Evolutionary conservation across 2,113 vertebrate genomes (phyloP).

Genomic region (Prunella fulvescens): DNA sequence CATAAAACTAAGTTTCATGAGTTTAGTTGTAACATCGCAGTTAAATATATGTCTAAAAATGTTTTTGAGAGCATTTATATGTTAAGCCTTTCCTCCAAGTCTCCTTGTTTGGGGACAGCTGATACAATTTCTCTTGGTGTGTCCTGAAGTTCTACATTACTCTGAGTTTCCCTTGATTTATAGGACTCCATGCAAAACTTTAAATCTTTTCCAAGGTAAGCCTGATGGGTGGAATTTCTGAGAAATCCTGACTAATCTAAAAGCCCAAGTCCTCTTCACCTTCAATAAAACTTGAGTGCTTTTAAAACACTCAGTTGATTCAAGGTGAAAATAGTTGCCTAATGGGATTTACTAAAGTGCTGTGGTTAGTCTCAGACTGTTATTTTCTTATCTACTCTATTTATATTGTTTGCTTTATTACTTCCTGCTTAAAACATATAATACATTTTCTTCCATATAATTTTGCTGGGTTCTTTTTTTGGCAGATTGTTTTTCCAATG

Average conservation of each 20-base stretch:
- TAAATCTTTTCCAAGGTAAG: background rate
- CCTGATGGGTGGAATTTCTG: background rate
- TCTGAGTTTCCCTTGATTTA: background rate
- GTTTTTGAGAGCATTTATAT: background rate
- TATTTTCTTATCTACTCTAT: background rate
- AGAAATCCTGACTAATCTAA: conserved; percentile 10
- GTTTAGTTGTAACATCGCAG: background rate
- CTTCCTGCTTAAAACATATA: background rate
- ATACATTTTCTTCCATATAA: background rate
- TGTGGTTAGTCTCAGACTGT: background rate
- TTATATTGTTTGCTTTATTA: conserved; percentile 7
- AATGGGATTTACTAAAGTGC: conserved; percentile 7
- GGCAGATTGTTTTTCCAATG: background rate
- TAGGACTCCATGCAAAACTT: background rate
- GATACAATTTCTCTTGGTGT: background rate
- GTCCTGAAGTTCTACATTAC: background rate
- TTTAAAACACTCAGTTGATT: background rate
- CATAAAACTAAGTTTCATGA: background rate
- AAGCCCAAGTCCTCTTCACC: background rate
- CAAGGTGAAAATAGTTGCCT: conserved; percentile 2
- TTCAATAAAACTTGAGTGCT: conserved; percentile 18
- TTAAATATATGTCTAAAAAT: background rate
- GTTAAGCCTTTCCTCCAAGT: background rate
- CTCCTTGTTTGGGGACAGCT: background rate
- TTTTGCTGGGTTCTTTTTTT: background rate